Evolutionary conservation across 1,140 invertebrate species (phyloP), one percentile per base, ranked within the genome.

Genomic region (Aethina tumida): DNA sequence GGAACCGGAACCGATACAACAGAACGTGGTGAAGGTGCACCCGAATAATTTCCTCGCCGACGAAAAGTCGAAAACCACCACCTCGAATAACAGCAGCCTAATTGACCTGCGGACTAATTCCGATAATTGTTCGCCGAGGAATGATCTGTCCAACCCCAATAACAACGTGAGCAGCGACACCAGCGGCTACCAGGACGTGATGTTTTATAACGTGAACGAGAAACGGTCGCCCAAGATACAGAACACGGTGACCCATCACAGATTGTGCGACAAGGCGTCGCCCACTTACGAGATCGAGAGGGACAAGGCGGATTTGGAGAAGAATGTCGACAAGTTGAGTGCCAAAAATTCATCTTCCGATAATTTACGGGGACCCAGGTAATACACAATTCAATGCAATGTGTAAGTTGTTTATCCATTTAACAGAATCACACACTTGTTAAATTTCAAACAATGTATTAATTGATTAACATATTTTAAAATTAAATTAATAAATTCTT

Each of bases 351-450:
- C 15, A 10, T 42, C 39, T 30, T 35, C 18, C 55, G 64, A 39
- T 27, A 60, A 16, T 65, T 64, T 42, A 6, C 52, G 46, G 5
- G 77, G 78, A 5, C 77, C 81, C 0, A n/a, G n/a, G n/a, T n/a
- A n/a, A n/a, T n/a, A n/a, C n/a, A n/a, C n/a, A n/a, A n/a, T n/a
- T n/a, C n/a, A n/a, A n/a, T n/a, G n/a, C n/a, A n/a, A n/a, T n/a
- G n/a, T n/a, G n/a, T n/a, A n/a, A n/a, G n/a, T n/a, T n/a, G n/a
- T n/a, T n/a, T n/a, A n/a, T n/a, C n/a, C n/a, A n/a, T n/a, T n/a
- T n/a, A n/a, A n/a, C n/a, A n/a, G n/a, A n/a, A n/a, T n/a, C n/a
- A n/a, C n/a, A n/a, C n/a, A n/a, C n/a, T n/a, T n/a, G n/a, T n/a
- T n/a, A n/a, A n/a, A n/a, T n/a, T n/a, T n/a, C n/a, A n/a, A n/a